Evolutionary conservation across 2,797 vertebrate species (phyloP), one percentile per base, ranked within the genome.

Genomic region (Sebastes vulpes): DNA sequence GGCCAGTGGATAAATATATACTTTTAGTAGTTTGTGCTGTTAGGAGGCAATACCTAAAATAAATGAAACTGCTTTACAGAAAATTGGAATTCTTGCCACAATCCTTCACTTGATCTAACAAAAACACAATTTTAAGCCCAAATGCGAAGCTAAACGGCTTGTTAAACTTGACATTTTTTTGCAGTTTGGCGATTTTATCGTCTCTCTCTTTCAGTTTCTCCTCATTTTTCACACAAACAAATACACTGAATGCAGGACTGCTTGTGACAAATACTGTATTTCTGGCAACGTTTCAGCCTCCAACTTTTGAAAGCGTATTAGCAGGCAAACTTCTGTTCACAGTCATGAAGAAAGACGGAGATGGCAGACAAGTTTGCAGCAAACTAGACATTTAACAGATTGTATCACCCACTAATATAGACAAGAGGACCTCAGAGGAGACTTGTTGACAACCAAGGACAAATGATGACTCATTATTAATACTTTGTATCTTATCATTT

Each of bases 291-390:
- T 63, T 54, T 76, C 71, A 28, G 63, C 57, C 38, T 75, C 32
- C 53, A 63, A 65, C 32, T 77, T 77, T 52, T 42, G 2, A 76
- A 75, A 65, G 52, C 57, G 3, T 38, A 57, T 86, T 76, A 86
- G 75, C 50, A 26, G 54, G 16, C 25, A 63, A 74, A 82, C 61
- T 73, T 83, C 64, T 85, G 80, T 70, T 83, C 69, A 18, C 72
- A 38, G 66, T 58, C 28, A 58, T 5, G 32, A 32, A 23, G 29
- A 65, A 75, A 61, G 50, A 64, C 1, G 8, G 58, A 65, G 69
- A 72, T 1, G 26, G n/a, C 57, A 71, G 61, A 79, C 54, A 2
- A 78, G 35, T 7, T 21, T 48, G 59, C 58, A 38, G 21, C 52
- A 79, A 85, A 75, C 69, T 59, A 65, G 29, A 57, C 2, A 28